A percentile compares a stretch with the other conserved stretches of the same genome.
phyloP scores from a whole-genome alignment of 1,140 invertebrate genomes.

The Oscheius sp. region DNA sequence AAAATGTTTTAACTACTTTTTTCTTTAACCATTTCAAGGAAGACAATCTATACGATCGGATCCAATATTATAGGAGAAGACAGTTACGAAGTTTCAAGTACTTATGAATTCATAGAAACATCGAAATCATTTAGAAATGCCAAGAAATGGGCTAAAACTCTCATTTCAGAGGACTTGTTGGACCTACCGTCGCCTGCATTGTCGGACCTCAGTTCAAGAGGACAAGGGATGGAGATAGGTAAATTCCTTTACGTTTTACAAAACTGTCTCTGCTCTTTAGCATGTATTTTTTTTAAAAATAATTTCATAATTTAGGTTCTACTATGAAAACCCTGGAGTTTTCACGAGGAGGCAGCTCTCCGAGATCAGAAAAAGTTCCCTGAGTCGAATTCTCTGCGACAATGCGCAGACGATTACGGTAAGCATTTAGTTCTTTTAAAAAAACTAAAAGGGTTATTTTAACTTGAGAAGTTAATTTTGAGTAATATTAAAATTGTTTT shows the following conservation, averaged over 20 bases:
- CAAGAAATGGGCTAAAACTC: not conserved
- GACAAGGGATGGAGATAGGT: slow-evolving; percentile 68
- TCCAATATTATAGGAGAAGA: too few species aligned
- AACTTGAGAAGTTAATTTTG: too few species aligned
- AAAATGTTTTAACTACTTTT: too few species aligned
- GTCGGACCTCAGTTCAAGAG: slow-evolving; percentile 86
- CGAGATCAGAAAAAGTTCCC: slow-evolving; percentile 71
- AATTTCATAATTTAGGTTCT: slow-evolving; percentile 76
- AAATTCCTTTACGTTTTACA: not conserved
- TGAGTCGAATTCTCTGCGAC: slow-evolving; percentile 75
- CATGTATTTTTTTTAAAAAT: too few species aligned
- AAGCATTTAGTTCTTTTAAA: slow-evolving; percentile 61
- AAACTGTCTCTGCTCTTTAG: too few species aligned
- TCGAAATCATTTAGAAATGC: not conserved
- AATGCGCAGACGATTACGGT: slow-evolving; percentile 70
- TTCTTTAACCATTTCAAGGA: too few species aligned
- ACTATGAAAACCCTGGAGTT: slow-evolving; percentile 83
- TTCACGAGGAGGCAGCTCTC: slow-evolving; percentile 75
- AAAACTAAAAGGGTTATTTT: slow-evolving; percentile 70
- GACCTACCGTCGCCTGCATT: slow-evolving; percentile 82
- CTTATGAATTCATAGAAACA: not conserved
- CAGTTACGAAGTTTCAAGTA: not conserved
- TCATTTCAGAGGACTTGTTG: slow-evolving; percentile 61
- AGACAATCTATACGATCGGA: too few species aligned
- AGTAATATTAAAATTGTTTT: too few species aligned